Base-by-base conservation (phyloP, 2,113 vertebrate species). In the Tapirus terrestris region DNA sequence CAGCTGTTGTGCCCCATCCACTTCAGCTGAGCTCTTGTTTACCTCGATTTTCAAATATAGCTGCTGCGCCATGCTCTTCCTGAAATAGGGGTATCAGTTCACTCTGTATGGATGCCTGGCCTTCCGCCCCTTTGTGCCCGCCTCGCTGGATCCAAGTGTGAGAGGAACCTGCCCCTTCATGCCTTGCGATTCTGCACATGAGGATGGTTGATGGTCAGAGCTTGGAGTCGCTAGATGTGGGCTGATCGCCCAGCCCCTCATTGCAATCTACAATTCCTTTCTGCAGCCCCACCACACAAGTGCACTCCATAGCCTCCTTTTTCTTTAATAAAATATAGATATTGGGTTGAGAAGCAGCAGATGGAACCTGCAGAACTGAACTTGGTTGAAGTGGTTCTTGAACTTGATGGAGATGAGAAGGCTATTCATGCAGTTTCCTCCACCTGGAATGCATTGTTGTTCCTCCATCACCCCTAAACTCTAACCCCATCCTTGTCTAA, bases 1-100 rank as follows among this genome's bases (percentile, higher is more conserved):
- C 99, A 99, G 99, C 99, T 99, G 99, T 99, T 98, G 98, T 98
- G 97, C 98, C 98, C 98, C 90, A 97, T 98, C 99, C 97, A 95
- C 97, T 98, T 91, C 98, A 98, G 98, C 99, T 98, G 98, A 99
- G 99, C 96, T 96, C 98, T 99, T 99, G 99, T 99, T 99, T 99
- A 99, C 98, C 98, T 98, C 97, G 85, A 96, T 98, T 99, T 98
- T 99, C 99, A 99, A 98, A 99, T 99, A 99, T 98, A 99, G 98
- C 99, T 96, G 98, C 99, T 98, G 98, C 98, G 98, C 99, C 98
- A 98, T 98, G 97, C 98, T 96, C 98, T 98, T 99, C 98, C 99
- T 99, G 99, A 99, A 99, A 99, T 99, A 99, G 99, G 98, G 98
- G 86, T 97, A 82, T 89, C 87, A 27, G 95, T 94, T 96, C 94